Evolutionary conservation across 2,113 vertebrate genomes (phyloP).

Genomic region (Procavia capensis): DNA sequence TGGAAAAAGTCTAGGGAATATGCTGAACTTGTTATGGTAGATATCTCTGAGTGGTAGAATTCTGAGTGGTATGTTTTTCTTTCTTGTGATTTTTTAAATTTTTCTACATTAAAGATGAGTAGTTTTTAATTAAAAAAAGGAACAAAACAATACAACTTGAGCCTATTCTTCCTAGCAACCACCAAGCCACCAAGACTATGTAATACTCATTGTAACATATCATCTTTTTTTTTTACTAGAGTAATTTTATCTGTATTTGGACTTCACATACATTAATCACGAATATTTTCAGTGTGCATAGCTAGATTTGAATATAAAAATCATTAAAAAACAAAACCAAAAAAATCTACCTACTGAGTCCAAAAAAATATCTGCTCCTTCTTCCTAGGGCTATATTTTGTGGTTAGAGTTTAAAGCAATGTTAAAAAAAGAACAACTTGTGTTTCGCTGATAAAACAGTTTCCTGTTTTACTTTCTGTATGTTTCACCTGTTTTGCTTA

Average conservation of each 20-base stretch:
- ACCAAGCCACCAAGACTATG: not conserved
- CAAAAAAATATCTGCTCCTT: slow-evolving; percentile 1
- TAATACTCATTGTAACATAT: not conserved
- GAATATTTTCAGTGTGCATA: not conserved
- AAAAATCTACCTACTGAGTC: not conserved
- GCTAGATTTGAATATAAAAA: slow-evolving; percentile 49
- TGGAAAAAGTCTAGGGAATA: not conserved
- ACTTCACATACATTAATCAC: slow-evolving; percentile 40
- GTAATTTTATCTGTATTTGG: slow-evolving; percentile 49
- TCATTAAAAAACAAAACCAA: not conserved
- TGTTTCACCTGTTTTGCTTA: not conserved
- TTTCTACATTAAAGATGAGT: slow-evolving; percentile 21
- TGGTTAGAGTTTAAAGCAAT: slow-evolving; percentile 18
- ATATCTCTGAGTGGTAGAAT: not conserved
- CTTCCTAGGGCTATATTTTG: not conserved
- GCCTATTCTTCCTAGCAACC: not conserved
- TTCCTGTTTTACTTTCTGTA: slow-evolving; percentile 29
- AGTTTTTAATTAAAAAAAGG: slow-evolving; percentile 7
- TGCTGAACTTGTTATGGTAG: not conserved
- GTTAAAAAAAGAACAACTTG: not conserved
- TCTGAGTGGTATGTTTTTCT: slow-evolving; percentile 4
- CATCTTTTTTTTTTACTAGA: slow-evolving; percentile 16
- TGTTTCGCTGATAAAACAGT: slow-evolving; percentile 27
- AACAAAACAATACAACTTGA: not conserved
- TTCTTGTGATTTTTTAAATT: not conserved